A percentile compares a stretch with the other conserved stretches of the same genome.
These are phyloP conservation scores for Ceyx melanurus DNA, from an alignment of 2,113 vertebrate genomes.

Conservation along the genomic window DNA sequence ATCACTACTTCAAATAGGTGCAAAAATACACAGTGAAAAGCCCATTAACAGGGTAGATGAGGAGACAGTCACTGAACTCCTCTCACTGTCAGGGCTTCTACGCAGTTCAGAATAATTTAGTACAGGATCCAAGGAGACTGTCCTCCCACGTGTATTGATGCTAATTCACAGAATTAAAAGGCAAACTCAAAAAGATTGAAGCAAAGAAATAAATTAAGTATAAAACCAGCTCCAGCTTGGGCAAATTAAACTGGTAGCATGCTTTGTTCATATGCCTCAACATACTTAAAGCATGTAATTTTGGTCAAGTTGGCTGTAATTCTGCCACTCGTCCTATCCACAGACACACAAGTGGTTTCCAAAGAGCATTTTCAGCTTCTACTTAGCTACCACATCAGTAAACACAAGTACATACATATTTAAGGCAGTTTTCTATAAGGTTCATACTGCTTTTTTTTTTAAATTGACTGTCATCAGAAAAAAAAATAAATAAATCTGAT, in stretches of 20 bases:
- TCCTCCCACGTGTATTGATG: slow-evolving; percentile 16
- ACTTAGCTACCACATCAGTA: neutral
- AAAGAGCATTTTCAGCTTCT: neutral
- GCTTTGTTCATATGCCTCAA: neutral
- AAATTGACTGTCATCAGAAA: neutral
- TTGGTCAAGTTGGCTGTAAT: neutral
- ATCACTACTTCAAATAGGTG: slow-evolving; percentile 19
- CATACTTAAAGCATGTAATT: neutral
- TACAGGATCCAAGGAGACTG: neutral
- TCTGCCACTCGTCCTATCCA: neutral
- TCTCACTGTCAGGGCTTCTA: neutral
- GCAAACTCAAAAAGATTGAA: neutral
- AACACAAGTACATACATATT: neutral
- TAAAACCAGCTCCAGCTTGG: neutral
- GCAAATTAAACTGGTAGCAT: neutral
- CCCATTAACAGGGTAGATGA: neutral
- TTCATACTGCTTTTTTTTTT: neutral
- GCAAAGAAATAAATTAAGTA: neutral
- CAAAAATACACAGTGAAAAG: slow-evolving; percentile 22
- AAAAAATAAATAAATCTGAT: neutral
- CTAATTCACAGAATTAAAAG: slow-evolving; percentile 46
- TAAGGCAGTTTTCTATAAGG: neutral
- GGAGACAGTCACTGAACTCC: slow-evolving; percentile 22
- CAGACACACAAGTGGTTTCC: neutral
- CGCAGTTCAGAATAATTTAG: neutral